phyloP scores from a whole-genome alignment of 2,113 vertebrate genomes.

The Scortum barcoo region DNA sequence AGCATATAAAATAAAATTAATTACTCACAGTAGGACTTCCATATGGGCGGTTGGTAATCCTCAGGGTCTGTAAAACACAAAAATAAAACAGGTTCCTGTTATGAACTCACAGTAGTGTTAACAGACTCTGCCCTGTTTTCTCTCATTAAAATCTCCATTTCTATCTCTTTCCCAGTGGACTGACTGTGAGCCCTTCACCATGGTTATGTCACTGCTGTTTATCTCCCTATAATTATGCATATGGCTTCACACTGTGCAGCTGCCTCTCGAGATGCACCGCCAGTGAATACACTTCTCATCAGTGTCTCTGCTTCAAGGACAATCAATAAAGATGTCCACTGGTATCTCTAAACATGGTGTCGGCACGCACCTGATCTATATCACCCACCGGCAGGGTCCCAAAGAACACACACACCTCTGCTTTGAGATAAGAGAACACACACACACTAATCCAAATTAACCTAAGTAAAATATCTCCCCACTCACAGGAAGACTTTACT shows the following conservation, averaged over 20 bases:
- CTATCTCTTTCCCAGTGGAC: conserved; percentile 17
- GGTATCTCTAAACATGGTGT: conserved; percentile 7
- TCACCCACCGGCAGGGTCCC: conserved; percentile 4
- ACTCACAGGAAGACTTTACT: conserved; percentile 1
- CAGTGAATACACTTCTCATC: conserved; percentile 61
- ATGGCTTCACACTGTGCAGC: conserved; percentile 45
- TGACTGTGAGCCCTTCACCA: conserved; percentile 32
- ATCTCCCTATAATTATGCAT: conserved; percentile 63
- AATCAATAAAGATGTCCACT: conserved; percentile 55
- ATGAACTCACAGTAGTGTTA: conserved; percentile 32
- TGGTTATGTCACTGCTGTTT: conserved; percentile 55
- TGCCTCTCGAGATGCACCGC: conserved; percentile 47
- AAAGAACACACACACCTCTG: background rate
- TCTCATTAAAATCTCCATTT: conserved; percentile 54
- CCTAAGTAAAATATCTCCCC: conserved; percentile 15
- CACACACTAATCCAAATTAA: conserved; percentile 32
- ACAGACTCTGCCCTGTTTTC: conserved; percentile 40
- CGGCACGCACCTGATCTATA: conserved; percentile 33
- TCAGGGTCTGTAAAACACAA: conserved; percentile 91
- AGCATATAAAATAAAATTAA: conserved; percentile 24
- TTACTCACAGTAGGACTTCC: conserved; percentile 99
- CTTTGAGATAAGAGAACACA: conserved; percentile 5
- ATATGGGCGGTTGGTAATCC: conserved; percentile 98
- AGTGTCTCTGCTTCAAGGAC: conserved; percentile 49
- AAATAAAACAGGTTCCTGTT: conserved; percentile 62